Percentiles rank a stretch among this genome's conserved stretches.
Evolutionary conservation across 2,888 invertebrate genomes (phyloP).

Genomic region (Coelopa pilipes): DNA sequence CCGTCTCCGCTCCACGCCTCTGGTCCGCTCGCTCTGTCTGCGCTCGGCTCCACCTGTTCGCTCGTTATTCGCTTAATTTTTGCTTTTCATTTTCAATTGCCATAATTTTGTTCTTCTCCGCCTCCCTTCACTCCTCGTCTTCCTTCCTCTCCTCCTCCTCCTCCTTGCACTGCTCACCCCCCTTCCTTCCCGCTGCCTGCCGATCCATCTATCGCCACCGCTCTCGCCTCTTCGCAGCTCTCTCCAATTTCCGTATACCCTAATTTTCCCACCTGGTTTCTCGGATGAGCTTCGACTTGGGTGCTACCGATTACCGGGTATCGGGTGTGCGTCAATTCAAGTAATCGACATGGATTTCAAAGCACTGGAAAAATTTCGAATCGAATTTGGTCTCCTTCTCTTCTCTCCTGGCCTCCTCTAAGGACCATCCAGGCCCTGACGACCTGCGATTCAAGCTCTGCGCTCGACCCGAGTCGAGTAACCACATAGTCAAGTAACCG

Average conservation of each 20-base stretch:
- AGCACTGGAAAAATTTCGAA: too few relatives aligned
- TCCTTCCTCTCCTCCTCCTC: slow-evolving; percentile 27
- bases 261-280: not conserved
- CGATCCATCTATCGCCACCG: slow-evolving; percentile 38
- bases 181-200: slow-evolving; percentile 32
- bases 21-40: not conserved
- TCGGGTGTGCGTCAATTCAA: too few relatives aligned
- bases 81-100: slow-evolving; percentile 63
- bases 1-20: not conserved
- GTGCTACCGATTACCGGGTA: too few relatives aligned
- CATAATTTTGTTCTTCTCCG: slow-evolving; percentile 55
- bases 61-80: slow-evolving; percentile 60
- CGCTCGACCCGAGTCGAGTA: too few relatives aligned
- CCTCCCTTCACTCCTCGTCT: slow-evolving; percentile 20
- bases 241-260: not conserved
- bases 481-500: too few relatives aligned
- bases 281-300: not conserved
- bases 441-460: too few relatives aligned
- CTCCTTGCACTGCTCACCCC: slow-evolving; percentile 25
- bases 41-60: slow-evolving; percentile 10
- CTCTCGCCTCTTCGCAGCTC: not conserved
- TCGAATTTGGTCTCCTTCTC: too few relatives aligned
- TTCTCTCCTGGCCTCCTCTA: too few relatives aligned
- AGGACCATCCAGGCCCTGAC: too few relatives aligned
- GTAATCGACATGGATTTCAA: too few relatives aligned